Evolutionary conservation across 2,888 invertebrate genomes (phyloP), one percentile per base, ranked within the genome.

Genomic region (Cantharis lateralis): DNA sequence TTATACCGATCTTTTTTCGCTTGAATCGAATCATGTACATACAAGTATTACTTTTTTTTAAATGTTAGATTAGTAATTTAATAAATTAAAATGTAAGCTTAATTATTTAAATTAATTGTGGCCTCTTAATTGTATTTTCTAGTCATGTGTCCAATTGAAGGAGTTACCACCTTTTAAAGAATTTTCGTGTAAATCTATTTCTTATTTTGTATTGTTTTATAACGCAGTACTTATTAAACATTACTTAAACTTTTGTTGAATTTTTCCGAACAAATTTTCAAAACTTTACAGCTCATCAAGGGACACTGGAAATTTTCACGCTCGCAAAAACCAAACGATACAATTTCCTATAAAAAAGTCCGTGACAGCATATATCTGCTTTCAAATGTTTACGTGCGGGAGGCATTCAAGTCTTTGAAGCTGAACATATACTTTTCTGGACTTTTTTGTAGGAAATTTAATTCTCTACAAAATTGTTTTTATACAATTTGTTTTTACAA

Each of bases 21-120:
- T 24, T 20, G 24, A 66, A 66, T 66, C 64, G 24, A 18, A 20
- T 66, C 24, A 24, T 66, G 64, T 66, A 66, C 18, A 66, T 66
- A 66, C 20, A 66, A 66, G 64, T 66, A 66, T 66, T 66, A 66
- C 18, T 66, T 66, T 66, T n/a, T 66, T 66, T 18, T 66, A 66
- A 66, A 48, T 48, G 48, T 48, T 48, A 48, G 48, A 48, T 5
- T 48, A 48, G 48, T 48, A 48, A 48, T 48, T 48, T 48, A 48
- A 48, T 48, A 48, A 48, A 48, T 48, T 48, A n/a, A 48, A 9
- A n/a, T 48, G n/a, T 48, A 48, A 48, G 48, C 48, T 48, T 48
- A 48, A 48, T 48, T 48, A 48, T 48, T 48, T 48, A 48, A 48
- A 48, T 48, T 48, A 48, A 48, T 48, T 48, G n/a, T 48, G 48